Conservation (phyloP, 2,888 invertebrate genomes). For the Nudaria mundana region DNA sequence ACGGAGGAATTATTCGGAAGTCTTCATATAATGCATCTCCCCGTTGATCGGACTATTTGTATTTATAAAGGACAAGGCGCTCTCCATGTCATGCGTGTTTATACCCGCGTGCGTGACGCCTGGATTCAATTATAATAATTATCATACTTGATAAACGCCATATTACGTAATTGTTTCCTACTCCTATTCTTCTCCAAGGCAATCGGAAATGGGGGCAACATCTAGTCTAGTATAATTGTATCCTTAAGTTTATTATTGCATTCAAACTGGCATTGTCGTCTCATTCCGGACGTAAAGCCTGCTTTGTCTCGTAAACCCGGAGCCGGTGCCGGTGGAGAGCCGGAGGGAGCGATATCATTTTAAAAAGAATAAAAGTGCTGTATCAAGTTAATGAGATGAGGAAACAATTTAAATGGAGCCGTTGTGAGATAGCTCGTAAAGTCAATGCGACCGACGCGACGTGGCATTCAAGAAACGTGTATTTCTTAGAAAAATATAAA, state of each 20-base stretch:
- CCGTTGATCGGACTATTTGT: no score
- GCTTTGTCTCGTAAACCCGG: conserved; percentile 1
- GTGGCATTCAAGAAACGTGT: no score
- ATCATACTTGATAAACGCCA: no score
- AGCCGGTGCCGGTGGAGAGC: no score
- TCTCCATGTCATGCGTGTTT: no score
- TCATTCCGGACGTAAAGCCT: neutral
- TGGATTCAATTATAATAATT: no score
- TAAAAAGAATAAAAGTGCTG: conserved; percentile 15
- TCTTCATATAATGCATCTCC: no score
- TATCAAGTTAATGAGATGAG: conserved; percentile 30
- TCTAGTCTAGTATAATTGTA: neutral
- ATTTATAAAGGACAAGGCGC: no score
- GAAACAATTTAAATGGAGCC: conserved; percentile 37
- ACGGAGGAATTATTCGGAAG: no score
- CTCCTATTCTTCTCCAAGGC: neutral
- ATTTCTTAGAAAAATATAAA: no score
- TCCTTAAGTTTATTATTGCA: neutral
- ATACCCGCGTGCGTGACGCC: no score
- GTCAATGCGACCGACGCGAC: neutral
- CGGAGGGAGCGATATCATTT: conserved; percentile 19
- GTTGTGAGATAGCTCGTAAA: conserved; percentile 26
- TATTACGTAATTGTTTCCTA: no score
- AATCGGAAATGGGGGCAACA: neutral
- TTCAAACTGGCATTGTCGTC: neutral